A percentile compares a stretch with the other conserved stretches of the same genome.
Conservation (phyloP, 2,888 invertebrate genomes). For the Pseudanteris insignis region DNA sequence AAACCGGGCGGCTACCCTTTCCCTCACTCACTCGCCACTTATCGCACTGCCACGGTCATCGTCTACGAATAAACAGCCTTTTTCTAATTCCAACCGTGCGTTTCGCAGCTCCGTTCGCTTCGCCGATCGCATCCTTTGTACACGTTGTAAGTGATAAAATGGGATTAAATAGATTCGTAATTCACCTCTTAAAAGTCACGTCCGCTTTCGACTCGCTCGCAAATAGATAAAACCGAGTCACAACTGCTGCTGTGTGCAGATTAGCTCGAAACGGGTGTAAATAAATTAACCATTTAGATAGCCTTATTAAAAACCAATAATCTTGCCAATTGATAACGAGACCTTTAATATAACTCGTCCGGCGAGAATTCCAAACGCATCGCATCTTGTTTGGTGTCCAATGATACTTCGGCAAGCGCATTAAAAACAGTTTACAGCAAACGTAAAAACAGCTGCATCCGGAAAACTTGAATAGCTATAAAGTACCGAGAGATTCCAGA, state of each 20-base stretch:
- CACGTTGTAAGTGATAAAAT: conserved; percentile 22
- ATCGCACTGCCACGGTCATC: conserved; percentile 27
- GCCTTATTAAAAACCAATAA: conserved; percentile 33
- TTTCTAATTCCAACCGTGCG: conserved; percentile 24
- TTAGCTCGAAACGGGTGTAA: conserved; percentile 13
- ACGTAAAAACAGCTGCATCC: conserved; percentile 18
- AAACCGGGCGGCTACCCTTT: too few species aligned
- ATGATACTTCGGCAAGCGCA: conserved; percentile 10
- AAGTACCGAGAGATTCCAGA: conserved; percentile 10
- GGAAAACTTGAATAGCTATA: conserved; percentile 13
- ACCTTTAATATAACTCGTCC: conserved; percentile 27
- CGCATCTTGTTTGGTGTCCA: conserved; percentile 13
- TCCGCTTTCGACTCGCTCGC: conserved; percentile 19
- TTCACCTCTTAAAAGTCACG: too few species aligned
- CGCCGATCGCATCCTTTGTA: conserved; percentile 34
- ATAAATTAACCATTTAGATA: conserved; percentile 21
- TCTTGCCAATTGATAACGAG: conserved; percentile 15
- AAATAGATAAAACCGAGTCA: conserved; percentile 20
- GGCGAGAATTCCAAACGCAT: conserved; percentile 9
- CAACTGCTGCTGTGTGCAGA: background rate
- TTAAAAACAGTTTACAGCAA: conserved; percentile 26
- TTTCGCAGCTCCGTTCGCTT: conserved; percentile 27
- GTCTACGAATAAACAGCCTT: conserved; percentile 33
- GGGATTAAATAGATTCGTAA: conserved; percentile 27
- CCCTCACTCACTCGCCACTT: conserved; percentile 28